Base-by-base conservation (phyloP, 2,888 invertebrate genomes). In the Phyto melanocephala region DNA sequence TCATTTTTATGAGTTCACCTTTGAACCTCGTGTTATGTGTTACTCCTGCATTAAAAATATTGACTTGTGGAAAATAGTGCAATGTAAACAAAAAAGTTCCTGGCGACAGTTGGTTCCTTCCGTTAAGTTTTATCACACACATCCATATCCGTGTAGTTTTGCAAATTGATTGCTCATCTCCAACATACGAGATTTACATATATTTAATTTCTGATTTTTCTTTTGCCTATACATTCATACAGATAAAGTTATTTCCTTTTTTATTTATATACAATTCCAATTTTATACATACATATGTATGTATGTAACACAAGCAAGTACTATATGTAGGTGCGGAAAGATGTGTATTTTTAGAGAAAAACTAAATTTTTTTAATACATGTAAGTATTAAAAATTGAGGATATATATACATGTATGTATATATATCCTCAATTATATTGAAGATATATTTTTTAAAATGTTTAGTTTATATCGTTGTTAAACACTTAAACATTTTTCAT, bases 401-500 rank as follows among this genome's bases (percentile, higher is more conserved):
- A n/a, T n/a, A n/a, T n/a, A n/a, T n/a, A n/a, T n/a, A n/a, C n/a
- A n/a, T n/a, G n/a, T 68, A 5, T 62, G 50, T 35, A 20, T 56
- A 42, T 45, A 47, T 65, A 58, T 77, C 50, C 58, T 76, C 47
- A 50, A 63, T 71, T 40, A 24, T 24, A 33, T 56, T 45, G 37
- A 28, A 62, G 47, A 60, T 62, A n/a, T n/a, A n/a, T 42, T 71
- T 60, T 17, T 70, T 42, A 47, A 71, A 80, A 83, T 76, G 42
- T 58, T 68, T 35, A 47, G 42, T 58, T 35, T 54, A 77, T 71
- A 52, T 67, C 70, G 58, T 40, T 65, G 75, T 52, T 71, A 35
- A 70, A 56, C 60, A 77, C 67, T 71, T 65, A 20, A 71, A 80
- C 45, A 76, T 28, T 17, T 84, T 82, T 76, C 75, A 78, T 80